These are phyloP conservation scores for Chloroceryle amazona DNA, from an alignment of 2,797 vertebrate genomes.

Conservation along the genomic window DNA sequence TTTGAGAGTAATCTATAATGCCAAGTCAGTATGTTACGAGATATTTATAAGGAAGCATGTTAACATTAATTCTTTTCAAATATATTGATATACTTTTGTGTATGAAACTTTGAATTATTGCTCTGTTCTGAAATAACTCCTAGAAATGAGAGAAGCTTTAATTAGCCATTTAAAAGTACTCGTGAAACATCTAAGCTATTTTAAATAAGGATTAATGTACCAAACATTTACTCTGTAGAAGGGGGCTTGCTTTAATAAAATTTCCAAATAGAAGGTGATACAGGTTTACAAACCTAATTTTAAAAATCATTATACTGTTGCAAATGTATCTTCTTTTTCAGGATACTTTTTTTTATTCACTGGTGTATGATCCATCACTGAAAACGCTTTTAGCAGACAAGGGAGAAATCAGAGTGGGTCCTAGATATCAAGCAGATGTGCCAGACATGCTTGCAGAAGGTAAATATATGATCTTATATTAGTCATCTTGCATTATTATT, in stretches of 20 bases:
- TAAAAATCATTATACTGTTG: background rate
- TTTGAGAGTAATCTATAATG: background rate
- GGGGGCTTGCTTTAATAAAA: background rate
- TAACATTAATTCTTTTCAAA: background rate
- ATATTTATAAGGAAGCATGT: background rate
- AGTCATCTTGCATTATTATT: background rate
- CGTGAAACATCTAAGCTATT: background rate
- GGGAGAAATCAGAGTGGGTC: slow-evolving; percentile 96
- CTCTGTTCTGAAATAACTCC: background rate
- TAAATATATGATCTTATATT: slow-evolving; percentile 58
- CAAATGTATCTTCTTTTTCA: slow-evolving; percentile 64
- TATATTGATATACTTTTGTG: background rate
- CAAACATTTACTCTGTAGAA: background rate
- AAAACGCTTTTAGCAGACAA: slow-evolving; percentile 97
- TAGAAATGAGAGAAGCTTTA: background rate
- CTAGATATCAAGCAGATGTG: slow-evolving; percentile 96
- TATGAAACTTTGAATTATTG: background rate
- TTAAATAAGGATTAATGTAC: background rate
- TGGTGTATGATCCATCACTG: slow-evolving; percentile 97
- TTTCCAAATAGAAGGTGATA: background rate
- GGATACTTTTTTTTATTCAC: slow-evolving; percentile 97
- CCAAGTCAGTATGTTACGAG: background rate
- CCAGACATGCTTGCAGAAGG: slow-evolving; percentile 96
- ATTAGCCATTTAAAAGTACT: background rate
- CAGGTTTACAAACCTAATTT: background rate